These are phyloP conservation scores for Gobiocypris rarus DNA, from an alignment of 2,113 vertebrate genomes.

Conservation along the genomic window DNA sequence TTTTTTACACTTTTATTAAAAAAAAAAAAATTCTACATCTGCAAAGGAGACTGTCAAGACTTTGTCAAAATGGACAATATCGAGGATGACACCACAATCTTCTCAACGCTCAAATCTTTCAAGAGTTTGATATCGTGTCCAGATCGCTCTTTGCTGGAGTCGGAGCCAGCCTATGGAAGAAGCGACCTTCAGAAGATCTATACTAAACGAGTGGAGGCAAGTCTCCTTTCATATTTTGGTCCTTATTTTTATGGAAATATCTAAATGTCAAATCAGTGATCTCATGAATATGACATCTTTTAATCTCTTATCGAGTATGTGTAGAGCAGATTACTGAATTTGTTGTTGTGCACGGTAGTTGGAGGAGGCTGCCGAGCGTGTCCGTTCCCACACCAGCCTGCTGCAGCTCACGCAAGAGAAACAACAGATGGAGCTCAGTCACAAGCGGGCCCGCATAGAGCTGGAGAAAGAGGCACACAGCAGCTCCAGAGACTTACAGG, in stretches of 20 bases:
- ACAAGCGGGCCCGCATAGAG: constrained; percentile 93
- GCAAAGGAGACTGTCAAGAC: background rate
- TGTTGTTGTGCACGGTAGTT: constrained; percentile 69
- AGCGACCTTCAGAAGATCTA: constrained; percentile 83
- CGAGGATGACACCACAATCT: constrained; percentile 88
- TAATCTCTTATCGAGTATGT: background rate
- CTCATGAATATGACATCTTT: background rate
- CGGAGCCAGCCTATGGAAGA: constrained; percentile 46
- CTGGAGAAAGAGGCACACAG: constrained; percentile 86
- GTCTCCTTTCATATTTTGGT: background rate
- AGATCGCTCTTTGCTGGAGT: constrained; percentile 65
- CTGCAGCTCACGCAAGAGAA: constrained; percentile 92
- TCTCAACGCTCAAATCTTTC: constrained; percentile 88
- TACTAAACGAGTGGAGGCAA: constrained; percentile 88
- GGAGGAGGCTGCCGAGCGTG: constrained; percentile 87
- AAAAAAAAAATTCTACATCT: no score
- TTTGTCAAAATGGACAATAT: constrained; percentile 76
- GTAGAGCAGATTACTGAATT: background rate
- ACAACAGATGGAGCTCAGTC: constrained; percentile 94
- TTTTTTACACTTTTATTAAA: no score
- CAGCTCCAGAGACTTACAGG: constrained; percentile 88
- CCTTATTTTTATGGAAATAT: background rate
- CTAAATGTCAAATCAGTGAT: background rate
- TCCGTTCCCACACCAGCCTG: constrained; percentile 83
- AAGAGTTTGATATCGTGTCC: constrained; percentile 83